Base-by-base conservation (phyloP, 2,797 vertebrate species). In the Muraenolepis orangiensis region DNA sequence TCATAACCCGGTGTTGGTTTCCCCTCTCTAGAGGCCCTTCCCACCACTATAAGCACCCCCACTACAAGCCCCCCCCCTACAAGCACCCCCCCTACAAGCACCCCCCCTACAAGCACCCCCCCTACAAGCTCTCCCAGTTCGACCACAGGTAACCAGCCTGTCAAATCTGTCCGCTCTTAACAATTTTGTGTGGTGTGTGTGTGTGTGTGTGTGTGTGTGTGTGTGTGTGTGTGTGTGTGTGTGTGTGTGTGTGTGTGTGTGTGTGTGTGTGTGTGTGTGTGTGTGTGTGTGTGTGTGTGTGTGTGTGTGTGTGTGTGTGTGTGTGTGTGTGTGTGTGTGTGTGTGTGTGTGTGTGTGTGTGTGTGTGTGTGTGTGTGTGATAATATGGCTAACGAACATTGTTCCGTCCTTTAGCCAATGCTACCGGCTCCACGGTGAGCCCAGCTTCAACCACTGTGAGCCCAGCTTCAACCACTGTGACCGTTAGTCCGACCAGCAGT, bases 121-220 rank as follows among this genome's bases (percentile, higher is more conserved):
- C 1, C 71, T 86, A 82, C 76, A 66, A 66, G 20, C 83, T 79
- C 4, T 66, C 1, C 61, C 30, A 40, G 18, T 32, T 28, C 82
- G 42, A 81, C 78, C 70, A 75, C 90, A 93, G 92, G 92, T 93
- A 92, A 92, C 79, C 32, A 2, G 61, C 70, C 71, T 18, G 26
- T 6, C 66, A 14, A 18, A 7, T 8, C n/a, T 74, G 26, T 75
- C 78, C 70, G 4, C 36, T 70, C 68, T 40, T 68, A 61, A 46
- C 86, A 14, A 73, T 8, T 72, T 51, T 13, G 26, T 16, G 3
- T 16, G 6, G 66, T 6, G 42, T 4, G 66, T 14, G 29, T 67
- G 13, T 67, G 26, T 67, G 11, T 31, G 29, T 31, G 16, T 13
- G 4, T 67, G 29, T 18, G 30, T 67, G 66, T 78, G 31, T 77